Percentiles rank a stretch among this genome's conserved stretches.
Evolutionary conservation across 2,113 vertebrate species (phyloP).

Genomic region (Daubentonia madagascariensis): DNA sequence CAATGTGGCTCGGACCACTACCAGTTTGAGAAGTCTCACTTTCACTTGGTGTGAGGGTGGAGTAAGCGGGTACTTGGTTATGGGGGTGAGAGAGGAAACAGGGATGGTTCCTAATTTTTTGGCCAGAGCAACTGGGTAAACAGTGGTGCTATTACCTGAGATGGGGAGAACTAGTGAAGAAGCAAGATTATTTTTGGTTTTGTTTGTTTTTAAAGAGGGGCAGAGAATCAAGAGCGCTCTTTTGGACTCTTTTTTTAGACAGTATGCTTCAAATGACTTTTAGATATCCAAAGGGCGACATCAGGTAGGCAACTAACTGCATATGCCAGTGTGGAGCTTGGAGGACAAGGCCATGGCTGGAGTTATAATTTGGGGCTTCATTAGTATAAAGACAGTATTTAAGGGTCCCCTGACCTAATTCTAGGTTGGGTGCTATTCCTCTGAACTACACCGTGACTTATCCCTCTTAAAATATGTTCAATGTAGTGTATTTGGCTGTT

Average conservation of each 20-base stretch:
- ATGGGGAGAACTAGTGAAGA: not conserved
- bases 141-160: not conserved
- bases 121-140: not conserved
- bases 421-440: not conserved
- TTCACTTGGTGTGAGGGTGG: not conserved
- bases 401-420: not conserved
- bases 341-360: not conserved
- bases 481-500: not conserved
- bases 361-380: not conserved
- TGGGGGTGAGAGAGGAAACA: not conserved
- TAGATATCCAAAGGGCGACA: not conserved
- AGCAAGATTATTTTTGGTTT: not conserved
- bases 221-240: not conserved
- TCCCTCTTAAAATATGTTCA: not conserved
- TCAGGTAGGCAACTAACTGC: not conserved
- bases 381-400: not conserved
- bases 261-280: not conserved
- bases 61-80: not conserved
- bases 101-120: not conserved
- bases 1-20: not conserved
- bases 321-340: not conserved
- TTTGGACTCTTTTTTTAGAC: not conserved
- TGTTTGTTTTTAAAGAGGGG: not conserved
- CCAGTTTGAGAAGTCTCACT: not conserved
- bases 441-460: not conserved